Conservation (phyloP, 1,140 invertebrate genomes). For the Drosophila rufa region DNA sequence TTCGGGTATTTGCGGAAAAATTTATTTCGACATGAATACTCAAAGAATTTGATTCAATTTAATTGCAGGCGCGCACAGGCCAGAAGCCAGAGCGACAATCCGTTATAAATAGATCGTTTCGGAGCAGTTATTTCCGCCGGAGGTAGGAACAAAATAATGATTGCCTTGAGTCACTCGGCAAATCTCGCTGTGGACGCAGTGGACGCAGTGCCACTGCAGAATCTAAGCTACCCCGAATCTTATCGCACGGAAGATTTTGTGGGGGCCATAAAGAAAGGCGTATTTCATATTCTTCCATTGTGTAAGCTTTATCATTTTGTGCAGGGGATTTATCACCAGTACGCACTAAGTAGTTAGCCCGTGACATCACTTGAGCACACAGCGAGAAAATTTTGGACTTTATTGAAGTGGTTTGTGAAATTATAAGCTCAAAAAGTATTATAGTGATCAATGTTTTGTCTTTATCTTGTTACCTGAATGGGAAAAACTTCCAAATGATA, state of each 20-base stretch:
- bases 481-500: too few relatives aligned
- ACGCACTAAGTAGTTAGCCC: background rate
- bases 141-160: constrained; percentile 23
- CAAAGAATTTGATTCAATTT: constrained; percentile 32
- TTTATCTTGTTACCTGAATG: too few relatives aligned
- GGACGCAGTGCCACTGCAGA: constrained; percentile 46
- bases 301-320: constrained; percentile 30
- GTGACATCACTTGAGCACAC: constrained; percentile 21
- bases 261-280: constrained; percentile 16
- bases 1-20: constrained; percentile 42
- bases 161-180: constrained; percentile 47
- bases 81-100: background rate
- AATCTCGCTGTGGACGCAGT: constrained; percentile 16
- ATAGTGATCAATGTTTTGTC: background rate
- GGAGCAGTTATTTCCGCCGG: constrained; percentile 43
- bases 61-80: constrained; percentile 17
- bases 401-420: background rate
- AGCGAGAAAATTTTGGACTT: background rate
- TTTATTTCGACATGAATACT: background rate
- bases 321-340: constrained; percentile 34
- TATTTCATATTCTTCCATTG: constrained; percentile 12
- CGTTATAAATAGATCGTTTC: constrained; percentile 31
- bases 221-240: constrained; percentile 17
- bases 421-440: background rate
- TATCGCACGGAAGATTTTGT: constrained; percentile 40